Evolutionary conservation across 2,797 vertebrate genomes (phyloP).

Genomic region (Eurystomus glaucurus): DNA sequence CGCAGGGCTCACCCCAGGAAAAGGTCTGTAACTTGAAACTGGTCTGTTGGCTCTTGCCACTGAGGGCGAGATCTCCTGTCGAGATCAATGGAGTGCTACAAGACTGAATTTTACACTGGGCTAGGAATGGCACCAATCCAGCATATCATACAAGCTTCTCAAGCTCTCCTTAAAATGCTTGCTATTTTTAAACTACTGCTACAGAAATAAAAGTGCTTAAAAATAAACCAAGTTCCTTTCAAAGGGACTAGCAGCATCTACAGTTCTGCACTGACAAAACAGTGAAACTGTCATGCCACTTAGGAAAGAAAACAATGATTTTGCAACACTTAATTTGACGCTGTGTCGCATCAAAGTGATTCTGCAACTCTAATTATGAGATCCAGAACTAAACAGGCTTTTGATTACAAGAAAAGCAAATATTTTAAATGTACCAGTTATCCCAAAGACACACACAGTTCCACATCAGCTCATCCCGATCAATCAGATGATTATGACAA

Average conservation of each 20-base stretch:
- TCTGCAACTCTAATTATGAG: background rate
- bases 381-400: background rate
- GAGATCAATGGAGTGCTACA: background rate
- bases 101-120: background rate
- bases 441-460: background rate
- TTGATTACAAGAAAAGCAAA: background rate
- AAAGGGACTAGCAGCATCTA: background rate
- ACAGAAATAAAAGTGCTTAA: background rate
- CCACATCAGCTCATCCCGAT: background rate
- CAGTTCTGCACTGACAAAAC: background rate
- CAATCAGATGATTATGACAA: background rate
- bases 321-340: background rate
- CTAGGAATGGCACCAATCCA: background rate
- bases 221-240: background rate
- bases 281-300: background rate
- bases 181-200: background rate
- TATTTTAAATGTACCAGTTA: background rate
- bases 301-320: background rate
- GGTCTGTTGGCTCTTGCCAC: background rate
- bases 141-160: background rate
- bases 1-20: background rate
- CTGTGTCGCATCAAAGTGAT: background rate
- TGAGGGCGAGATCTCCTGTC: background rate
- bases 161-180: background rate
- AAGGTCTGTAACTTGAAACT: background rate